Evolutionary conservation across 1,140 invertebrate genomes (phyloP), one percentile per base, ranked within the genome.

Genomic region (Druon quercuslanigerum): DNA sequence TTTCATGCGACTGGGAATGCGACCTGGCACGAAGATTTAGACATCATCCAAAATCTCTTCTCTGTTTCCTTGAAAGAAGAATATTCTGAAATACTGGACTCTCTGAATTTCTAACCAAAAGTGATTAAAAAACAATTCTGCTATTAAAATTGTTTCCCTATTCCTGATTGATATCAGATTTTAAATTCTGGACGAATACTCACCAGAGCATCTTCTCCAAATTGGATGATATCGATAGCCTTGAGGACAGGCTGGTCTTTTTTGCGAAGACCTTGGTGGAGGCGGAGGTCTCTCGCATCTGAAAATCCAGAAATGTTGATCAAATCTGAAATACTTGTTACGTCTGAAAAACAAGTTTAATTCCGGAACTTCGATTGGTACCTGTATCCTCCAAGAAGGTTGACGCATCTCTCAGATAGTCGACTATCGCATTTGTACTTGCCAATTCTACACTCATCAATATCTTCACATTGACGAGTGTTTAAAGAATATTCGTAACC

Each of bases 171-270:
- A 46, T 46, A 46, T 0, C 40, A 46, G 6, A 46, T 11, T 46
- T 11, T 46, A 9, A 46, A 9, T 46, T 11, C 40, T 46, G 40
- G 40, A 46, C 8, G 6, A 1, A 46, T 46, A 66, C 60, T 66
- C 7, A 66, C 60, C 60, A 33, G 60, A 66, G 84, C 96, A 97
- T 57, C 93, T 94, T 72, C 94, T 92, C 52, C 92, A 90, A 84
- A 96, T 94, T n/a, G 92, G 85, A 0, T 93, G 92, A 46, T 97
- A 91, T 11, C 92, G 92, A 89, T 96, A 98, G 0, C 97, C 97
- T 3, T 93, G 87, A 0, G 97, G 97, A 90, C 98, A 99, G 7
- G 92, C 91, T 13, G 86, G 87, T 73, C 74, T 80, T 77, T 80
- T 19, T 16, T 73, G 25, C 76, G 73, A 71, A 84, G 78, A 60